These are phyloP conservation scores for Panthera uncia DNA, from an alignment of 2,113 vertebrate species.

Conservation along the genomic window DNA sequence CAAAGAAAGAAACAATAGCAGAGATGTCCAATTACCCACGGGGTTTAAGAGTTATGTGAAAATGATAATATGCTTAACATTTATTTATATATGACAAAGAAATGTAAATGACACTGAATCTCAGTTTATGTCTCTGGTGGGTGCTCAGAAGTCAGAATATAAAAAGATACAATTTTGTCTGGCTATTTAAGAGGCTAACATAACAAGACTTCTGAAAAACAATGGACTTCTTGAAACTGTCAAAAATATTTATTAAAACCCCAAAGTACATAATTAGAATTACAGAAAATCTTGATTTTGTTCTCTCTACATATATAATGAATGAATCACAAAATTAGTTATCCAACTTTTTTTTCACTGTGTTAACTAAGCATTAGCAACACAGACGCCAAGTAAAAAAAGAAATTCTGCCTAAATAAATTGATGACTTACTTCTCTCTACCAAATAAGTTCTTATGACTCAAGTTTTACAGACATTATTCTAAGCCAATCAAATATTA, in stretches of 20 bases:
- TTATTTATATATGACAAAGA: not conserved
- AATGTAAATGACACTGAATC: not conserved
- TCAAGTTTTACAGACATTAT: conserved; percentile 53
- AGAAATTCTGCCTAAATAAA: not conserved
- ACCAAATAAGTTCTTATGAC: not conserved
- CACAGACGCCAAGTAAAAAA: not conserved
- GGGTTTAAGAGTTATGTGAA: not conserved
- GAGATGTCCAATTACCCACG: not conserved
- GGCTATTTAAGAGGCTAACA: not conserved
- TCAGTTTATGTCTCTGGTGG: not conserved
- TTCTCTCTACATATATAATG: not conserved
- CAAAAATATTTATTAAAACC: not conserved
- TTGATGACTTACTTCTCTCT: not conserved
- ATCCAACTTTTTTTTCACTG: not conserved
- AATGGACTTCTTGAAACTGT: not conserved
- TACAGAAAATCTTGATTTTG: conserved; percentile 16
- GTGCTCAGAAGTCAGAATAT: not conserved
- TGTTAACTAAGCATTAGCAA: conserved; percentile 37
- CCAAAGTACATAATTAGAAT: not conserved
- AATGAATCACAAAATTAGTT: conserved; percentile 36
- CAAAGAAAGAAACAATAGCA: not conserved
- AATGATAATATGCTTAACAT: not conserved
- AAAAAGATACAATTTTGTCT: conserved; percentile 22
- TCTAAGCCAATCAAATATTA: conserved; percentile 39
- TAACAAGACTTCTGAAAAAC: conserved; percentile 40